A percentile compares a stretch with the other conserved stretches of the same genome.
phyloP scores from a whole-genome alignment of 2,888 invertebrate species.

The Tachina grossa region DNA sequence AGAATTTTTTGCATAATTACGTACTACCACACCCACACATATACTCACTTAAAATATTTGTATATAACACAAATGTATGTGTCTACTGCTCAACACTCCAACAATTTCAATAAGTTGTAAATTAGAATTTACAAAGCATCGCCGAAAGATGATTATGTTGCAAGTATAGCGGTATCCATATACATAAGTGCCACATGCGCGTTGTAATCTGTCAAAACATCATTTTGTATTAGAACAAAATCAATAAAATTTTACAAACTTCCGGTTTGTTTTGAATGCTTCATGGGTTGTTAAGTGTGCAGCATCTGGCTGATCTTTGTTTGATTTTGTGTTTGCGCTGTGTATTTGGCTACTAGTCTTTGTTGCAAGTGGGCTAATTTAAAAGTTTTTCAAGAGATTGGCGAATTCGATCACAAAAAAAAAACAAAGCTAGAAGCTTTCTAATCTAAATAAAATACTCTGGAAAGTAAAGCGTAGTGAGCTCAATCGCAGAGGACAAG shows the following conservation, averaged over 20 bases:
- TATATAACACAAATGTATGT: not conserved
- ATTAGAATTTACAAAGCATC: conserved; percentile 32
- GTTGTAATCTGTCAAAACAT: conserved; percentile 70
- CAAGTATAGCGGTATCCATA: conserved; percentile 54
- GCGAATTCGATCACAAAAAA: too few relatives aligned
- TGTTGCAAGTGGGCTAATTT: conserved; percentile 12
- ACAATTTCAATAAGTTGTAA: not conserved
- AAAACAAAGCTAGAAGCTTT: too few relatives aligned
- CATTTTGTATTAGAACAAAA: conserved; percentile 63
- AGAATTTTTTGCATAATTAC: conserved; percentile 57
- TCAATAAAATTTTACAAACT: conserved; percentile 67
- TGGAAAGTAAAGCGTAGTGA: too few relatives aligned
- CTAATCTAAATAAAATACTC: too few relatives aligned
- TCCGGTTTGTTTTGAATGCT: conserved; percentile 64
- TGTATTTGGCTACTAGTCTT: not conserved
- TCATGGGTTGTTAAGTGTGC: conserved; percentile 44
- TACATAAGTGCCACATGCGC: conserved; percentile 66
- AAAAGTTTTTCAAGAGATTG: not conserved
- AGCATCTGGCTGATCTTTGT: conserved; percentile 37
- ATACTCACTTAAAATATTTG: not conserved
- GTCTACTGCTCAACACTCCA: conserved; percentile 9
- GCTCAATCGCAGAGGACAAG: too few relatives aligned
- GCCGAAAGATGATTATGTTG: conserved; percentile 5
- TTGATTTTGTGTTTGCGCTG: not conserved
- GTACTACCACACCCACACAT: conserved; percentile 9